Conservation (phyloP, 2,797 vertebrate species). For the Tapirus indicus region DNA sequence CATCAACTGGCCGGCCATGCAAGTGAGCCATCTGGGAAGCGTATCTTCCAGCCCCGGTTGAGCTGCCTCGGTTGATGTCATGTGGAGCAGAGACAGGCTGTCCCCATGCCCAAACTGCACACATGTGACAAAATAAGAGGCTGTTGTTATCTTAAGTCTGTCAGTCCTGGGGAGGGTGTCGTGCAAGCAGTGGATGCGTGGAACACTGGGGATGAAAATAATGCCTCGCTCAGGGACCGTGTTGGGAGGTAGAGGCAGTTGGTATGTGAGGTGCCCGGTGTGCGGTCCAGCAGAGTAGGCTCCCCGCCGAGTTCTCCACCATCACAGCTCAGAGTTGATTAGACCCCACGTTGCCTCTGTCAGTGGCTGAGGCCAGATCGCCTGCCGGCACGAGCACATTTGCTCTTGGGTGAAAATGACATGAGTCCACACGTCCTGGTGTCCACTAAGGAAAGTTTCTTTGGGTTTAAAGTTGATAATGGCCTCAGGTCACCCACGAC, state of each 20-base stretch:
- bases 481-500: background rate
- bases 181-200: no score
- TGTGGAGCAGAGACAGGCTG: background rate
- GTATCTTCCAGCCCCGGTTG: background rate
- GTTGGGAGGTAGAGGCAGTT: background rate
- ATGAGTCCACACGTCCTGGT: background rate
- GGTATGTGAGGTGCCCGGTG: fast-evolving
- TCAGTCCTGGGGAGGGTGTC: background rate
- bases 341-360: background rate
- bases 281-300: background rate
- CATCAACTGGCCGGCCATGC: background rate
- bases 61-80: fast-evolving
- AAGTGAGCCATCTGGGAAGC: background rate
- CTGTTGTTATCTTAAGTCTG: background rate
- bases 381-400: background rate
- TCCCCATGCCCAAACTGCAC: background rate
- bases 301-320: background rate
- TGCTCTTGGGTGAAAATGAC: background rate
- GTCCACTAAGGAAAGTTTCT: background rate
- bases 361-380: fast-evolving
- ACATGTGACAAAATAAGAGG: background rate
- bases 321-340: background rate
- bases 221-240: fast-evolving
- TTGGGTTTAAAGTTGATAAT: background rate
- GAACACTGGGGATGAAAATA: background rate